Evolutionary conservation across 1,140 invertebrate genomes (phyloP).

Genomic region (Drosophila insularis): DNA sequence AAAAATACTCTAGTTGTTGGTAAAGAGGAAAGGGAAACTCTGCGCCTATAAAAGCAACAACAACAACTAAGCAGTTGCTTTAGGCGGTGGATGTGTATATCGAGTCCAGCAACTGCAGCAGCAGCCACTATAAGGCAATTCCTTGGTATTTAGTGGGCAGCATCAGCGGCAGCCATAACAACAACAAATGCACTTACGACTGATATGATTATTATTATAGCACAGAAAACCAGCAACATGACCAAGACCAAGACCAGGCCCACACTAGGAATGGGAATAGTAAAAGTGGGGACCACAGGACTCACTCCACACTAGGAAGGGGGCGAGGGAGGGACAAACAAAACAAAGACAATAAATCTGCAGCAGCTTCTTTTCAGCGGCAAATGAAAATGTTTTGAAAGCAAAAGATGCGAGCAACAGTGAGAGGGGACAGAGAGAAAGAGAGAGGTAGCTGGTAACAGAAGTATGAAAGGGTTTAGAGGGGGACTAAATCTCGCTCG

Average conservation of each 20-base stretch:
- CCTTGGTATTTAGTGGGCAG: constrained; percentile 79
- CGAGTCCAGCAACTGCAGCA: constrained; percentile 24
- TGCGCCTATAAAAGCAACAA: constrained; percentile 46
- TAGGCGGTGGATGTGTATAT: constrained; percentile 42
- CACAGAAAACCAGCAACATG: constrained; percentile 6
- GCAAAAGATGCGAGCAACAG: constrained; percentile 36
- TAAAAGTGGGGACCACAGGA: not conserved
- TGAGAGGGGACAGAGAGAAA: not conserved
- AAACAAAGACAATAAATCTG: constrained; percentile 79
- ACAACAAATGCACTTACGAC: constrained; percentile 80
- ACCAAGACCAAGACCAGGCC: not conserved
- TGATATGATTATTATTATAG: constrained; percentile 81
- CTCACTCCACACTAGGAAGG: no score
- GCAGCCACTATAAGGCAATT: constrained; percentile 67
- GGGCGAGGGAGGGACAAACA: not conserved
- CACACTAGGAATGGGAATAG: constrained; percentile 10
- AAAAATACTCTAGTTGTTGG: not conserved
- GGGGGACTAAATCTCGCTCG: constrained; percentile 59
- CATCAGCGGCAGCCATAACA: constrained; percentile 37
- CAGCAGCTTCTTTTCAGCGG: constrained; percentile 78
- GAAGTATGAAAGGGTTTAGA: constrained; percentile 1
- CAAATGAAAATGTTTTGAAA: constrained; percentile 80
- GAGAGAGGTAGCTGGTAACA: constrained; percentile 1
- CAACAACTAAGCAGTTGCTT: constrained; percentile 23
- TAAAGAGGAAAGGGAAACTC: constrained; percentile 46